Base-by-base conservation (phyloP, 2,797 vertebrate genomes). In the Crocidura indochinensis region DNA sequence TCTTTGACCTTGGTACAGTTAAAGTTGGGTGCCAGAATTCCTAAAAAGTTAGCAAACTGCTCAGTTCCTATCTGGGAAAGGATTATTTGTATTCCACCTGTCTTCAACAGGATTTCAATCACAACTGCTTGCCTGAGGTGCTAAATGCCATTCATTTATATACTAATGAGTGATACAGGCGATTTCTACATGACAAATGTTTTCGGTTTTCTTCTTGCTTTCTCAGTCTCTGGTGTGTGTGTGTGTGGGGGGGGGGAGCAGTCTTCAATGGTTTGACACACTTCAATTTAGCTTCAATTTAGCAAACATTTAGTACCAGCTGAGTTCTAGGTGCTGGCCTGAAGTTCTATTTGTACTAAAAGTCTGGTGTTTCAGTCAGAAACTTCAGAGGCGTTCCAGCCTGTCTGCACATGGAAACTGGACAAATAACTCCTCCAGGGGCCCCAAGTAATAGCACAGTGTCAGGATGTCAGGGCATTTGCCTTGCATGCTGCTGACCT, bases 31-130 rank as follows among this genome's bases (percentile, higher is more conserved):
- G 20, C n/a, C 14, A 62, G 49, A 24, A 81, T 84, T 65, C 56
- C 60, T 69, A 27, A 27, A 27, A 56, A 84, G 75, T 11, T 17
- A 31, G 47, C 71, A 60, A 29, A 8, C 38, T 65, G 26, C n/a
- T 60, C 68, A 31, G 75, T 56, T n/a, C 73, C 29, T 72, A 84
- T 64, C 90, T 71, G 44, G 15, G 49, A 86, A 68, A 88, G 38
- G 20, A 65, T 75, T 76, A 29, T 72, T 86, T 87, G 31, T 24
- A 38, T 5, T 44, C 24, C 14, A 46, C 22, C 46, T 29, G 49
- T 26, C 47, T 79, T 65, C 64, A 83, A 7, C 20, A 69, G 77
- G 82, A n/a, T 93, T 81, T 90, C 84, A 93, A 46, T 47, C 47
- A 94, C 22, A 81, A 20, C 56, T 73, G 53, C 15, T 38, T 24